These are phyloP conservation scores for Probaryconus sp. DNA, from an alignment of 1,140 invertebrate species.

Conservation along the genomic window DNA sequence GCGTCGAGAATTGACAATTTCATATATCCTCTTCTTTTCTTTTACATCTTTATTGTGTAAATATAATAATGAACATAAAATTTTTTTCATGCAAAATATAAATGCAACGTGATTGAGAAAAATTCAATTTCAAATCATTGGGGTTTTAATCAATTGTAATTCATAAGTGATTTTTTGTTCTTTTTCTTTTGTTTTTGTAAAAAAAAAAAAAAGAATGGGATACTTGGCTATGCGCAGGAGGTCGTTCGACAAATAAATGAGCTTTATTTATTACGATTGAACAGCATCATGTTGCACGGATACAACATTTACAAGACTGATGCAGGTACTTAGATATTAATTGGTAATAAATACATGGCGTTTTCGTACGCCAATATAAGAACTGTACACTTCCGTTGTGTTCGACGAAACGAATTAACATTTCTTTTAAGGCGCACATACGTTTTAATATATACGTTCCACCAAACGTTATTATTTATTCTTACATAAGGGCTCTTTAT, in stretches of 20 bases:
- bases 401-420: slow-evolving; percentile 49
- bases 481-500: slow-evolving; percentile 46
- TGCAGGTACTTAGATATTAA: slow-evolving; percentile 50
- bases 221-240: slow-evolving; percentile 36
- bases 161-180: too few species aligned
- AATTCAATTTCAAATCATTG: too few species aligned
- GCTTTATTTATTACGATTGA: slow-evolving; percentile 46
- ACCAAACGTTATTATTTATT: slow-evolving; percentile 52
- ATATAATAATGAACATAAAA: too few species aligned
- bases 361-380: slow-evolving; percentile 51
- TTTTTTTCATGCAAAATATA: too few species aligned
- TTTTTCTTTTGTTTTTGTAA: too few species aligned
- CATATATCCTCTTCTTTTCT: too few species aligned
- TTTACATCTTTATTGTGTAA: too few species aligned
- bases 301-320: slow-evolving; percentile 53
- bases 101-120: too few species aligned
- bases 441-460: slow-evolving; percentile 29
- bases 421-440: slow-evolving; percentile 43
- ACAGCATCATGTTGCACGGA: slow-evolving; percentile 41
- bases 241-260: slow-evolving; percentile 43
- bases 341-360: slow-evolving; percentile 56
- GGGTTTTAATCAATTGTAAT: too few species aligned
- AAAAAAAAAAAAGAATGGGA: too few species aligned
- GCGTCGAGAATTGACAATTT: too few species aligned
- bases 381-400: slow-evolving; percentile 46